Base-by-base conservation (phyloP, 2,888 invertebrate species). In the Morpho helenor region DNA sequence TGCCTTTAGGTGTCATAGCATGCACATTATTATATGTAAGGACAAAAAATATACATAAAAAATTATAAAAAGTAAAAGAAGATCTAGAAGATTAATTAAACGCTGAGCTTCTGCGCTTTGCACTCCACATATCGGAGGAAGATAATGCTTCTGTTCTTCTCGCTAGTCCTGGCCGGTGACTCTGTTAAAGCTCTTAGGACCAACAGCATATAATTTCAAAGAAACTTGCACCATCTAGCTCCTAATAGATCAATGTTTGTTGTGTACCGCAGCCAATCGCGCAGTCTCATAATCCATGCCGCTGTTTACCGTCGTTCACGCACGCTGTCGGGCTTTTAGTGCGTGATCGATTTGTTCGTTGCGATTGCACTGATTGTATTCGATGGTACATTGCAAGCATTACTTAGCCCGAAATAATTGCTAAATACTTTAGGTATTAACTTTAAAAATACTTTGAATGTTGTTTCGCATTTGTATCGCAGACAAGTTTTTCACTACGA, bases 281-380 rank as follows among this genome's bases (percentile, higher is more conserved):
- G 48, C 46, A 44, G 57, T 59, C 59, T 59, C 59, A 56, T 64
- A 64, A 62, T 62, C 54, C 62, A 49, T 45, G 63, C 57, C 52
- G 42, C 63, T 56, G 53, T 57, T 60, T 52, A 60, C 51, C 45
- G 55, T 40, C 53, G 74, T 75, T 80, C 76, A 80, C 78, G 80
- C 80, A 79, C 77, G 75, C 71, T 65, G 71, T 70, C 69, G 56
- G 62, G 67, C 66, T 70, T 73, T 73, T 70, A 72, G 68, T 71
- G 65, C 64, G 68, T 72, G 74, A 79, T 75, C 71, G 68, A 71
- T 69, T 75, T 72, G 60, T 61, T 61, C 58, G 49, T 58, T 54
- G 59, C 60, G 61, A 63, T 61, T 56, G 57, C 58, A 54, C 61
- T 64, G 65, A 69, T 66, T 48, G 54, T 46, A 46, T 8, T 41